phyloP scores from a whole-genome alignment of 1,140 invertebrate genomes.

The Aplysia californica region DNA sequence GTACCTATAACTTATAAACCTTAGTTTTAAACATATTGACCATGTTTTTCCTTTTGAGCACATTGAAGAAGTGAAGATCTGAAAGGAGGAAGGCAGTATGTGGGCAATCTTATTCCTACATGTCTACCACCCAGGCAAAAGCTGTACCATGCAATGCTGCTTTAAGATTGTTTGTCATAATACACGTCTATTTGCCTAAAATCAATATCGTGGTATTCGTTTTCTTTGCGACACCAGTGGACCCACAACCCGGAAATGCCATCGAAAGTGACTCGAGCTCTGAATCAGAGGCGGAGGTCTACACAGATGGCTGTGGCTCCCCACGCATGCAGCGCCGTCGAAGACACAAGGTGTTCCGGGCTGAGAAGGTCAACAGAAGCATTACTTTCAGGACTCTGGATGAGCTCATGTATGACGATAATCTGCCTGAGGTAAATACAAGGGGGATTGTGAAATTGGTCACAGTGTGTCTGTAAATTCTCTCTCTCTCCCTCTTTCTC shows the following conservation, averaged over 20 bases:
- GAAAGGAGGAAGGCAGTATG: no score
- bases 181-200: not conserved
- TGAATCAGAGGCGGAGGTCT: conserved; percentile 17
- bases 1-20: no score
- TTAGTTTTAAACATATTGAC: no score
- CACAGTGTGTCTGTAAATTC: no score
- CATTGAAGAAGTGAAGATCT: no score
- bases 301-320: conserved; percentile 72
- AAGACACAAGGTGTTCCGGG: conserved; percentile 56
- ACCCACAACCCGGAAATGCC: not conserved
- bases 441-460: no score
- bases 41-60: no score
- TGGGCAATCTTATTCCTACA: no score
- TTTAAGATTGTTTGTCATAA: not conserved
- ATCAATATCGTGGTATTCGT: not conserved
- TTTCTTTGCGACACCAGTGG: not conserved
- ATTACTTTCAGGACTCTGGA: conserved; percentile 70
- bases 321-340: conserved; percentile 68
- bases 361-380: conserved; percentile 59
- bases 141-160: not conserved
- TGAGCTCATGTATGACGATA: conserved; percentile 88
- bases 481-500: no score
- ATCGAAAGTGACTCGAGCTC: conserved; percentile 27
- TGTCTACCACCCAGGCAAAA: not conserved
- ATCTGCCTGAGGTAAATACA: conserved; percentile 83